These are phyloP conservation scores for Oreochromis spilurus DNA, from an alignment of 2,113 vertebrate genomes.

Conservation along the genomic window DNA sequence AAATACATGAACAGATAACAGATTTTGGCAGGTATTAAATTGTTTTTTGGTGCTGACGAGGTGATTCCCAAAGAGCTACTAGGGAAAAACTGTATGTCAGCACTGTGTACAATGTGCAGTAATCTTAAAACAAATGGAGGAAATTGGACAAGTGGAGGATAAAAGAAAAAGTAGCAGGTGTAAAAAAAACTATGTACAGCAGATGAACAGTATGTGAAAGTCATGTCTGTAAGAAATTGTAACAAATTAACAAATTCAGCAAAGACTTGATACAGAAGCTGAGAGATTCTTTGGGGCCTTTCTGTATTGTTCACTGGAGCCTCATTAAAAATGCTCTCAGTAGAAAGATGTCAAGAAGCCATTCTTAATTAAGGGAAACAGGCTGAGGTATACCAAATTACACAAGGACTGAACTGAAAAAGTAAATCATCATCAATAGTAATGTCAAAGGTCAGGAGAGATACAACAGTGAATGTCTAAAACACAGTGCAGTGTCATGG, in stretches of 20 bases:
- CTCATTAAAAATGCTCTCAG: background rate
- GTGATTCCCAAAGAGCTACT: background rate
- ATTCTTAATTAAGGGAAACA: background rate
- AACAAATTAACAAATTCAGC: background rate
- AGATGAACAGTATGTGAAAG: background rate
- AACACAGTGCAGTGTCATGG: background rate
- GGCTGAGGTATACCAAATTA: background rate
- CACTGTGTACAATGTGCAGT: background rate
- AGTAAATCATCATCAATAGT: background rate
- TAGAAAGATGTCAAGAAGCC: background rate
- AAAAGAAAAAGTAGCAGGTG: background rate
- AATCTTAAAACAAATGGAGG: background rate
- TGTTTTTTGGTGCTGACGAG: background rate
- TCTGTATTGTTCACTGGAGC: background rate
- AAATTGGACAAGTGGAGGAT: background rate
- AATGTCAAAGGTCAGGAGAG: background rate
- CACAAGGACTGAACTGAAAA: background rate
- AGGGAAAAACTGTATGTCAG: background rate
- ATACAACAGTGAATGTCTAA: background rate
- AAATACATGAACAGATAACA: background rate
- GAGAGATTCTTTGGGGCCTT: background rate
- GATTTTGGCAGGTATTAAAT: background rate
- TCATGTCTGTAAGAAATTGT: background rate
- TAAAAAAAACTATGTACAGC: background rate
- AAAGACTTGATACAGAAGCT: background rate